phyloP scores from a whole-genome alignment of 2,888 invertebrate species.

The Hypolimnas misippus region DNA sequence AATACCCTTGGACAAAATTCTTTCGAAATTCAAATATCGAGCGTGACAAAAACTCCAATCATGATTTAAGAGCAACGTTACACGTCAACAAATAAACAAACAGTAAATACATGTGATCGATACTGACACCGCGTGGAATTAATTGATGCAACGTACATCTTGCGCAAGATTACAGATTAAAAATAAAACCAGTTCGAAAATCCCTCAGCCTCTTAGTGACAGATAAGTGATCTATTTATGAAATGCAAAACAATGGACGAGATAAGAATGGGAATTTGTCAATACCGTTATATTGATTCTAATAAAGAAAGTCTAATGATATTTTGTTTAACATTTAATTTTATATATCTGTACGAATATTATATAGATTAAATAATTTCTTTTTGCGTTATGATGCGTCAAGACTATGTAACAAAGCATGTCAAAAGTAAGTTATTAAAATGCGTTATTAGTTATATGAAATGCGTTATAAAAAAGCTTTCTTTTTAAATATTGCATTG shows the following conservation, averaged over 20 bases:
- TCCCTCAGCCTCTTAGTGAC: slow-evolving; percentile 38
- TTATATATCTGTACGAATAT: no score
- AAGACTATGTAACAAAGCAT: no score
- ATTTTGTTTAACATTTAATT: no score
- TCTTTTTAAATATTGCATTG: no score
- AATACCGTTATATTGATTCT: slow-evolving; percentile 24
- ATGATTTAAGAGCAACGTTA: slow-evolving; percentile 52
- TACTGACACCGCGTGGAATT: slow-evolving; percentile 71
- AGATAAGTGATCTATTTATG: slow-evolving; percentile 39
- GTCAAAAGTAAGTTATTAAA: no score
- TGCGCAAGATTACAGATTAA: slow-evolving; percentile 43
- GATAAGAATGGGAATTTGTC: slow-evolving; percentile 35
- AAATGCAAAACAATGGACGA: slow-evolving; percentile 38
- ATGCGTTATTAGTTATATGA: no score
- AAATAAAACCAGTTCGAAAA: slow-evolving; percentile 39
- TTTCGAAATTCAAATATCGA: slow-evolving; percentile 30
- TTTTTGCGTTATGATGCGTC: no score
- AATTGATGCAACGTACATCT: slow-evolving; percentile 57
- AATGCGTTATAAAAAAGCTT: no score
- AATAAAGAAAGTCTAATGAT: slow-evolving; percentile 3
- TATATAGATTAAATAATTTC: no score
- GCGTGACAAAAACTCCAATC: slow-evolving; percentile 39
- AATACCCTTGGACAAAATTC: slow-evolving; percentile 22
- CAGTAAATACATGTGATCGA: slow-evolving; percentile 68
- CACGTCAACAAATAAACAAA: slow-evolving; percentile 62